Evolutionary conservation across 30 jellyfish, hydroid and myxozoan genomes (phyloP).

Genomic region (Cassiopea andromeda): DNA sequence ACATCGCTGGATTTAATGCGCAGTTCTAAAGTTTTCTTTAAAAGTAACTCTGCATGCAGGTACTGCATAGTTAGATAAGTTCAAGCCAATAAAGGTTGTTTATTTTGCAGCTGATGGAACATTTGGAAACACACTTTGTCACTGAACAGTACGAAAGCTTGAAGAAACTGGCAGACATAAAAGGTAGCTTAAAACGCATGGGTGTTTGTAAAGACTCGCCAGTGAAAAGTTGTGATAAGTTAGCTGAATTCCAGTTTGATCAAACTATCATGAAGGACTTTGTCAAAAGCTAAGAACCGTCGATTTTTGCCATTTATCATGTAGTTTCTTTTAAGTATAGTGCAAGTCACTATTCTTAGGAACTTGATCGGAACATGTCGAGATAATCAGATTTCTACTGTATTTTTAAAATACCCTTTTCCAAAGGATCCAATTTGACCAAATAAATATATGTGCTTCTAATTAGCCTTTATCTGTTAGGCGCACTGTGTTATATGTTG

Average conservation of each 20-base stretch:
- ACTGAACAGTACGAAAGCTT: conserved; percentile 68
- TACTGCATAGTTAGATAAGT: no score
- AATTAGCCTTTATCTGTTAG: no score
- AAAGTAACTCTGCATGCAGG: no score
- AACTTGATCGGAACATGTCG: no score
- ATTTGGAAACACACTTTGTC: conserved; percentile 52
- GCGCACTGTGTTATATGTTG: no score
- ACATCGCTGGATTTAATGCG: no score
- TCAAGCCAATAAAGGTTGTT: not conserved
- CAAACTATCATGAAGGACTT: conserved; percentile 40
- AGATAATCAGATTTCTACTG: no score
- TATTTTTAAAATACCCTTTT: no score
- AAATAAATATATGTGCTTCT: no score
- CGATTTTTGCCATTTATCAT: not conserved
- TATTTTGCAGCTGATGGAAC: conserved; percentile 50
- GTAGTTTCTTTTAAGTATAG: not conserved
- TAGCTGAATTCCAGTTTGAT: conserved; percentile 68
- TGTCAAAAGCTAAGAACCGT: not conserved
- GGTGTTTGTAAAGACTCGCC: not conserved
- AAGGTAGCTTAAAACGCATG: conserved; percentile 35
- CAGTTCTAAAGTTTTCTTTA: no score
- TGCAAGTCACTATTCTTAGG: no score
- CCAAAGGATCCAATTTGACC: no score
- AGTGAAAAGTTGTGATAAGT: not conserved
- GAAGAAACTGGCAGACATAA: conserved; percentile 26